A percentile compares a stretch with the other conserved stretches of the same genome.
phyloP scores from a whole-genome alignment of 2,888 invertebrate genomes.

The Sepiola atlantica region DNA sequence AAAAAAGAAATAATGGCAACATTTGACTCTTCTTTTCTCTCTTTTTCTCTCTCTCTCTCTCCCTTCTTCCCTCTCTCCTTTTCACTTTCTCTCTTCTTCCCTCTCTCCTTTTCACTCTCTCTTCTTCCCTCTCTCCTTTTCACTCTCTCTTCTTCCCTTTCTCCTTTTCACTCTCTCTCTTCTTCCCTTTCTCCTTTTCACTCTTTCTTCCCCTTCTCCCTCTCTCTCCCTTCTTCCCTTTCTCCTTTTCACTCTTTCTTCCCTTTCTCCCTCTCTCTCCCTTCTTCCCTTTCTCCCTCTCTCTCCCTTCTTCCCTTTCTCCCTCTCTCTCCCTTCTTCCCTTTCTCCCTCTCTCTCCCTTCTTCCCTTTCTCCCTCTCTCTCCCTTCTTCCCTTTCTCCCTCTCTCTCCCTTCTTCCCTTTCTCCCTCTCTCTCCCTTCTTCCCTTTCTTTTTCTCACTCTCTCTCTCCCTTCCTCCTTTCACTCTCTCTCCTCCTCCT shows the following conservation, averaged over 20 bases:
- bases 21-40: not conserved
- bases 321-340: no score
- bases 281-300: not conserved
- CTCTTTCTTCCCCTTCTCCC: not conserved
- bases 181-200: not conserved
- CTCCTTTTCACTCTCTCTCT: no score
- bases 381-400: no score
- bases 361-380: not conserved
- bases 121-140: not conserved
- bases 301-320: not conserved
- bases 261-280: not conserved
- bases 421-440: no score
- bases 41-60: not conserved
- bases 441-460: not conserved
- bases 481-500: no score
- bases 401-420: no score
- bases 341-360: not conserved
- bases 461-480: no score
- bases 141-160: not conserved
- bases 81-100: not conserved
- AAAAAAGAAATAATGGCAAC: no score
- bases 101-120: not conserved
- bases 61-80: not conserved
- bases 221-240: not conserved
- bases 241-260: not conserved